Conservation (phyloP, 92 coral and sea anemone genomes). For the Scolanthus callimorphus region DNA sequence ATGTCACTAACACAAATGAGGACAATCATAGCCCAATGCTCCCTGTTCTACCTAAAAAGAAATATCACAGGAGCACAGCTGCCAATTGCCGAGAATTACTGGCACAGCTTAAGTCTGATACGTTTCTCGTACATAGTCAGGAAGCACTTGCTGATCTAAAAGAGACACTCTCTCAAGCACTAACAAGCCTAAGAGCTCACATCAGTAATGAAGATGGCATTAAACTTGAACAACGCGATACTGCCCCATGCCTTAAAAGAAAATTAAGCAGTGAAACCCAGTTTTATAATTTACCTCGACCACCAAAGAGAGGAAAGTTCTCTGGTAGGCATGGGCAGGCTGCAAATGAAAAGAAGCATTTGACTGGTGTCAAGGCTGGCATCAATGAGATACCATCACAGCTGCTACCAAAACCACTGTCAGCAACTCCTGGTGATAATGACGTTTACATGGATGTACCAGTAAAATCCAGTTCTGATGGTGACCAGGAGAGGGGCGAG, state of each 20-base stretch:
- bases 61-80: conserved; percentile 14
- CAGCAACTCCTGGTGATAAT: no score
- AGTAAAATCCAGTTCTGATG: no score
- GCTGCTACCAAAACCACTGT: no score
- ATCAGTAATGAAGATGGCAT: conserved; percentile 29
- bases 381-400: no score
- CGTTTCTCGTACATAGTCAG: conserved; percentile 13
- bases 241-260: background rate
- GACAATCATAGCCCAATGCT: no score
- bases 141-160: conserved; percentile 1
- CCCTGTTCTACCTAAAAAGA: conserved; percentile 18
- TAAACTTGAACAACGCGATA: conserved; percentile 4
- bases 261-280: background rate
- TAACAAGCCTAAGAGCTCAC: background rate
- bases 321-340: conserved; percentile 33
- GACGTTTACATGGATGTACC: no score
- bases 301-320: conserved; percentile 14
- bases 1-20: background rate
- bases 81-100: conserved; percentile 33
- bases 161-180: background rate
- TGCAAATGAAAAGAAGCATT: conserved; percentile 17
- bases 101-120: conserved; percentile 2
- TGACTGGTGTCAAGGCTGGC: no score
- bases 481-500: no score
- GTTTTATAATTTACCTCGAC: conserved; percentile 1